Conservation (phyloP, 1,140 invertebrate genomes). For the Zophobas morio region DNA sequence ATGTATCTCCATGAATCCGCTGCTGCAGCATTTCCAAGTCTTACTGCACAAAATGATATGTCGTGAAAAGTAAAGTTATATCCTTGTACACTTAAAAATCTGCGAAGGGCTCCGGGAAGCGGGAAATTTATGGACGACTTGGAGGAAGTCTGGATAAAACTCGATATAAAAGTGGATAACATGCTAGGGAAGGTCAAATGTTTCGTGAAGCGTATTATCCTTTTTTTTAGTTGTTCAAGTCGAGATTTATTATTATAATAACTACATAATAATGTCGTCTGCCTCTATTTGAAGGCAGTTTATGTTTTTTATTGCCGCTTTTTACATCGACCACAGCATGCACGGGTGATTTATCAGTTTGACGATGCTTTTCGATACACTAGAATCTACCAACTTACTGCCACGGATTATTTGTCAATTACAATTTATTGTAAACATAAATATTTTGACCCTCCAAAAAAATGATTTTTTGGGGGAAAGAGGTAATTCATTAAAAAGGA, state of each 20-base stretch:
- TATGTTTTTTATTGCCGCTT: conserved; percentile 36
- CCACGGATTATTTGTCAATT: no score
- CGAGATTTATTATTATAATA: conserved; percentile 59
- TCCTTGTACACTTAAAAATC: conserved; percentile 49
- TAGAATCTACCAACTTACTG: neutral
- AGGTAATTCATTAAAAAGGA: no score
- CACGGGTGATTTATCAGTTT: conserved; percentile 12
- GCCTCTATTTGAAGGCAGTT: conserved; percentile 38
- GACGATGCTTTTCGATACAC: neutral
- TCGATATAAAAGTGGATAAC: conserved; percentile 55
- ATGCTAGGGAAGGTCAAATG: conserved; percentile 56
- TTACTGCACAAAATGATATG: conserved; percentile 33
- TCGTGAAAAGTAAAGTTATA: conserved; percentile 42
- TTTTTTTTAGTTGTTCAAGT: conserved; percentile 52
- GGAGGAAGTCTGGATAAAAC: conserved; percentile 52
- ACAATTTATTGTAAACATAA: no score
- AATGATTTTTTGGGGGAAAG: no score
- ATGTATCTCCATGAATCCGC: neutral
- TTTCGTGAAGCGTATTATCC: conserved; percentile 56
- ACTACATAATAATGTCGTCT: conserved; percentile 57
- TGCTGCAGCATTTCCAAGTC: neutral
- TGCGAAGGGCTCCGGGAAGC: conserved; percentile 27
- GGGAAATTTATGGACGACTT: conserved; percentile 53
- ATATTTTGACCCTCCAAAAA: no score
- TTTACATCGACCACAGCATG: conserved; percentile 2